phyloP scores from a whole-genome alignment of 53 echinoderm and acorn worm species.

The Holothuria leucospilota region DNA sequence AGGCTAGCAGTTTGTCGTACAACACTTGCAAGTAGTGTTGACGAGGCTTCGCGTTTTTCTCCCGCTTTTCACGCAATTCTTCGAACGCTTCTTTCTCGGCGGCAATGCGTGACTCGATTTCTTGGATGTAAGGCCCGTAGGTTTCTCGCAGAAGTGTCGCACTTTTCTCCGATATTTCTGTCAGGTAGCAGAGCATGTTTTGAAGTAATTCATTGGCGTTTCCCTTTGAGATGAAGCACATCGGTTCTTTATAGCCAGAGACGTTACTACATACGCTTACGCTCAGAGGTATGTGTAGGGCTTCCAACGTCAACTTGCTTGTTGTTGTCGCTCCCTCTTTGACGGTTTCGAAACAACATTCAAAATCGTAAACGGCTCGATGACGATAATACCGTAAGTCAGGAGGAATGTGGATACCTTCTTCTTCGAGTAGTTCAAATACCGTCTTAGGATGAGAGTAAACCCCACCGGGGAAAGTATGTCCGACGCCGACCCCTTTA shows the following conservation, averaged over 20 bases:
- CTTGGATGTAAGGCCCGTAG: neutral
- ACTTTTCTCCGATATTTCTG: conserved; percentile 1
- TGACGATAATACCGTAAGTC: too few relatives aligned
- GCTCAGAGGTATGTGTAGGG: conserved; percentile 13
- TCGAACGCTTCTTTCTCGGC: neutral
- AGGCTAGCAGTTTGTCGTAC: neutral
- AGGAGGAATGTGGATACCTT: too few relatives aligned
- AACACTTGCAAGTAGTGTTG: neutral
- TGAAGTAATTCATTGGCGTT: neutral
- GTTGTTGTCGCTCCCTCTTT: too few relatives aligned
- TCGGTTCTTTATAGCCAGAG: conserved; percentile 30
- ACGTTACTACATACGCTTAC: neutral
- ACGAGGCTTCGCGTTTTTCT: neutral
- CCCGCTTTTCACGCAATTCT: neutral
- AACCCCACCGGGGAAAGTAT: too few relatives aligned
- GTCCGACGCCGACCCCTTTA: too few relatives aligned
- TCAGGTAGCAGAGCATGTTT: neutral
- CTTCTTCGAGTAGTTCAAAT: too few relatives aligned
- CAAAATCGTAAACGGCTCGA: too few relatives aligned
- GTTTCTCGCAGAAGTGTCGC: neutral
- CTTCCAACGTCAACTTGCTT: too few relatives aligned
- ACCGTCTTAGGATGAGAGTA: too few relatives aligned
- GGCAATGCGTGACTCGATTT: neutral
- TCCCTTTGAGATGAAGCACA: neutral
- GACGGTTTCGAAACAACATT: too few relatives aligned